These are phyloP conservation scores for Eupithecia subumbrata DNA, from an alignment of 2,888 invertebrate genomes.

Conservation along the genomic window DNA sequence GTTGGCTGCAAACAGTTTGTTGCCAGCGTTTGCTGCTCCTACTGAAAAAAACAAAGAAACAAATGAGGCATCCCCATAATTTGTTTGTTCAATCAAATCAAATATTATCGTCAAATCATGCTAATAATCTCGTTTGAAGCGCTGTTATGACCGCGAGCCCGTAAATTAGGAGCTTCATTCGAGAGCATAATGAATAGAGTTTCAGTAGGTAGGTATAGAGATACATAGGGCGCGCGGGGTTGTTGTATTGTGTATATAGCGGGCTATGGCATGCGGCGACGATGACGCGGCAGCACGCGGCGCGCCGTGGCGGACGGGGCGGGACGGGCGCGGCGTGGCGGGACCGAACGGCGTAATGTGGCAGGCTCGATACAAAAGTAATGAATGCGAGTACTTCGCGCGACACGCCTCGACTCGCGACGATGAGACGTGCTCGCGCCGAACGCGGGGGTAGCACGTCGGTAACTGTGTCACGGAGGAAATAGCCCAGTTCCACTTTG, in stretches of 20 bases:
- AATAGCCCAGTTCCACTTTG: background rate
- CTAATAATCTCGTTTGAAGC: constrained; percentile 6
- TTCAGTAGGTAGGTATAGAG: constrained; percentile 14
- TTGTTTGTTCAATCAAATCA: constrained; percentile 5
- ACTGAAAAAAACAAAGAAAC: background rate
- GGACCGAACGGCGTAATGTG: background rate
- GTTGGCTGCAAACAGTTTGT: background rate
- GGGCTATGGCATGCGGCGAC: background rate
- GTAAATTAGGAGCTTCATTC: constrained; percentile 21
- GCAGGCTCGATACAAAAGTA: constrained; percentile 38
- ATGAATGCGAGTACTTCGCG: constrained; percentile 39
- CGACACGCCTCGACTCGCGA: constrained; percentile 18
- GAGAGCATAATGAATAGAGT: constrained; percentile 17
- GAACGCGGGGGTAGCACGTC: background rate
- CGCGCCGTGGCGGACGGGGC: background rate
- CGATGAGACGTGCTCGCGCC: constrained; percentile 21
- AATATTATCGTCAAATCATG: constrained; percentile 8
- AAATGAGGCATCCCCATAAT: background rate
- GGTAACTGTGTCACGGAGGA: background rate
- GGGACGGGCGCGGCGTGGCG: background rate
- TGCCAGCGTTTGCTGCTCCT: background rate
- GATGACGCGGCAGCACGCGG: background rate
- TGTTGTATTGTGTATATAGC: constrained; percentile 22
- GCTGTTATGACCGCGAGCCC: background rate
- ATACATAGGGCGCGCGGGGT: background rate